These are phyloP conservation scores for Rhinichthys osculus DNA, from an alignment of 2,797 vertebrate genomes.

Conservation along the genomic window DNA sequence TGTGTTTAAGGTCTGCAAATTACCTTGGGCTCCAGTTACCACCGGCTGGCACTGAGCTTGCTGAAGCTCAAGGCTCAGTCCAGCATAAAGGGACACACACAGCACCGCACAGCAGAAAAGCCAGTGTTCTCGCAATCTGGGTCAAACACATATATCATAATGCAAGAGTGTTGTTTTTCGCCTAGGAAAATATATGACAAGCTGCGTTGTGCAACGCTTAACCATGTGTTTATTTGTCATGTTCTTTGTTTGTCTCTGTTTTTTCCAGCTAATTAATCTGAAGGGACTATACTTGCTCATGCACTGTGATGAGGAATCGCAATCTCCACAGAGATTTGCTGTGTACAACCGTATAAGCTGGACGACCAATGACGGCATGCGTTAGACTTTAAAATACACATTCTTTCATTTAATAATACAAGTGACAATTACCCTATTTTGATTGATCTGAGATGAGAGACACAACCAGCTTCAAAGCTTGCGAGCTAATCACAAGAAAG, in stretches of 20 bases:
- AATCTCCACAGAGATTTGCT: conserved; percentile 20
- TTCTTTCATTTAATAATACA: not conserved
- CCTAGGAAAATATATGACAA: conserved; percentile 26
- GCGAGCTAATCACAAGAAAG: not conserved
- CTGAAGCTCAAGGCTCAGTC: conserved; percentile 42
- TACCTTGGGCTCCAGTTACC: conserved; percentile 61
- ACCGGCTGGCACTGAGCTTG: conserved; percentile 45
- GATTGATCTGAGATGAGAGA: conserved; percentile 15
- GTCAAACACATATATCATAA: conserved; percentile 42
- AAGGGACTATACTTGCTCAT: conserved; percentile 43
- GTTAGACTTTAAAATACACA: not conserved
- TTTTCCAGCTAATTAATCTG: conserved; percentile 51
- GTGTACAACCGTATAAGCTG: conserved; percentile 29
- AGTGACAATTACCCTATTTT: not conserved
- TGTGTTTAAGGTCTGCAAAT: conserved; percentile 69
- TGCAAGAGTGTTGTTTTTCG: conserved; percentile 2
- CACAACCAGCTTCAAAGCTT: conserved; percentile 27
- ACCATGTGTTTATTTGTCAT: conserved; percentile 48
- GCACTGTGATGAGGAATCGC: conserved; percentile 35
- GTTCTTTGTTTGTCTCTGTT: conserved; percentile 50
- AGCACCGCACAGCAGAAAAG: conserved; percentile 30
- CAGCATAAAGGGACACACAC: conserved; percentile 30
- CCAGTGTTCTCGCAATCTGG: conserved; percentile 19
- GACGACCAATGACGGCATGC: not conserved
- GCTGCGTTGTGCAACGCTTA: conserved; percentile 1